Conservation (phyloP, 2,888 invertebrate genomes). For the Callosobruchus maculatus region DNA sequence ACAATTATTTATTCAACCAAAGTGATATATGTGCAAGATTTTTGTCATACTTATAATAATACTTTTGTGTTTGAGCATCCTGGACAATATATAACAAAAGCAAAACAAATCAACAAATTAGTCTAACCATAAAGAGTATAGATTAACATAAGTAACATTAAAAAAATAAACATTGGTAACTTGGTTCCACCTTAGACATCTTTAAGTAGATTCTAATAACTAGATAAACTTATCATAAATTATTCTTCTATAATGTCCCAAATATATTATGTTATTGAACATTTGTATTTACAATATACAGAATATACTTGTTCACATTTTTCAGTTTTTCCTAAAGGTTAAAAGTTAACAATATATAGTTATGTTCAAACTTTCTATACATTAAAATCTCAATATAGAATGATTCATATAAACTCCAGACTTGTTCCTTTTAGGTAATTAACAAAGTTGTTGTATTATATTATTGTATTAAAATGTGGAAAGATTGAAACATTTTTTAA, state of each 20-base stretch:
- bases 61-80: background rate
- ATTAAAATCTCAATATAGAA: no score
- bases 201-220: background rate
- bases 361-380: no score
- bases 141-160: background rate
- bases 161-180: background rate
- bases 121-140: background rate
- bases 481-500: no score
- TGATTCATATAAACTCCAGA: no score
- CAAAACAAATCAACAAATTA: background rate
- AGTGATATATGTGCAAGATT: background rate
- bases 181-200: background rate
- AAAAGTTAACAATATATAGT: no score
- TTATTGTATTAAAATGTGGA: no score
- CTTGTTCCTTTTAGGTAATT: no score
- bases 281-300: background rate
- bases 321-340: no score
- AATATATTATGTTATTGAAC: background rate
- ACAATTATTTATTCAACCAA: background rate
- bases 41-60: background rate
- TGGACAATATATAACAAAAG: background rate
- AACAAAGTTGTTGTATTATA: no score
- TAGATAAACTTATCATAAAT: background rate
- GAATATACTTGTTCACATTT: background rate
- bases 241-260: background rate